These are phyloP conservation scores for Arothron firmamentum DNA, from an alignment of 2,113 vertebrate genomes.

Conservation along the genomic window DNA sequence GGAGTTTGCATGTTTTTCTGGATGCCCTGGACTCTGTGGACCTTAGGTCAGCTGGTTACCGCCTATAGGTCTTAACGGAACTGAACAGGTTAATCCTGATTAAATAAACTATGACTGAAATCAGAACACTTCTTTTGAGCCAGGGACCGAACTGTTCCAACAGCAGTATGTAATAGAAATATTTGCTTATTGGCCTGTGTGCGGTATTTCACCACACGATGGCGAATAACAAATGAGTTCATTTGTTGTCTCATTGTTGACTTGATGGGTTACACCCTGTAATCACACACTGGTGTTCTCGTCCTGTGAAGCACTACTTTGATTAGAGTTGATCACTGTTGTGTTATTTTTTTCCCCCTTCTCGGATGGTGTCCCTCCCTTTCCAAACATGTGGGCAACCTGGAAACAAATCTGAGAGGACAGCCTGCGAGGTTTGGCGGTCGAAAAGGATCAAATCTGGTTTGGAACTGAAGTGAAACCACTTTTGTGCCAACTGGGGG, in stretches of 20 bases:
- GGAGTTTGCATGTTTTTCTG: too few species aligned
- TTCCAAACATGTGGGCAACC: background rate
- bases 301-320: constrained; percentile 19
- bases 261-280: constrained; percentile 2
- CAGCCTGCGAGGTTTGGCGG: constrained; percentile 21
- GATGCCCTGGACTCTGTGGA: too few species aligned
- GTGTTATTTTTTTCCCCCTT: background rate
- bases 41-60: too few species aligned
- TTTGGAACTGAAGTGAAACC: constrained; percentile 36
- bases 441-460: constrained; percentile 34
- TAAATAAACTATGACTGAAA: too few species aligned
- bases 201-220: background rate
- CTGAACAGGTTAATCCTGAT: too few species aligned
- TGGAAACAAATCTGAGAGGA: constrained; percentile 16
- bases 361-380: constrained; percentile 15
- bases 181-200: constrained; percentile 16
- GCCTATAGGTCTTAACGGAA: too few species aligned
- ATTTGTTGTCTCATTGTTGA: constrained; percentile 9
- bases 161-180: constrained; percentile 4
- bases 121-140: background rate
- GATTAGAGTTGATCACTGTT: constrained; percentile 3
- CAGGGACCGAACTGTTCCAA: background rate
- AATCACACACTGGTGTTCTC: constrained; percentile 34
- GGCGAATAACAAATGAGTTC: too few species aligned
- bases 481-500: constrained; percentile 14